These are phyloP conservation scores for Corythornis vintsioides DNA, from an alignment of 2,113 vertebrate genomes.

Conservation along the genomic window DNA sequence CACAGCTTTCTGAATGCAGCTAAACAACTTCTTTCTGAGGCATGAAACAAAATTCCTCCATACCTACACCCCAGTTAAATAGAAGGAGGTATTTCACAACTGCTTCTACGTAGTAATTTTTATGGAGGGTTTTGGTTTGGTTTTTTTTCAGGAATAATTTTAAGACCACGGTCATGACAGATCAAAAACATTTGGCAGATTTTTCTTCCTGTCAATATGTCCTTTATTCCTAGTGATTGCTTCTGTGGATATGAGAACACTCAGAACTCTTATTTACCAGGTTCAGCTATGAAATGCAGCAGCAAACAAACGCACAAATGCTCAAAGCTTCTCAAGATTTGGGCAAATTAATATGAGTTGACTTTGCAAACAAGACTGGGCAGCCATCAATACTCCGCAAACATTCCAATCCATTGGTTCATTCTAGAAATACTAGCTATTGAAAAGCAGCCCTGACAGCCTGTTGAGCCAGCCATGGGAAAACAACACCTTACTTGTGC, in stretches of 20 bases:
- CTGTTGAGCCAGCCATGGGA: slow-evolving; percentile 14
- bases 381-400: slow-evolving; percentile 8
- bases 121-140: too few relatives aligned
- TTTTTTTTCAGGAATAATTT: not conserved
- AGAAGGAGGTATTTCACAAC: not conserved
- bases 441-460: not conserved
- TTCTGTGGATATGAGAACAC: not conserved
- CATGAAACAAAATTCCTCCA: not conserved
- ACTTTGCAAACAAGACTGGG: slow-evolving; percentile 22
- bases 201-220: not conserved
- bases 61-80: not conserved
- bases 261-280: not conserved
- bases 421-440: not conserved
- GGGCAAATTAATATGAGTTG: not conserved
- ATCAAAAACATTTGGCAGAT: fast-evolving
- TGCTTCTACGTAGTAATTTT: not conserved
- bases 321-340: slow-evolving; percentile 24
- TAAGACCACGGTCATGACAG: not conserved
- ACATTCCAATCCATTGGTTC: slow-evolving; percentile 22
- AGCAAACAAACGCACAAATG: not conserved
- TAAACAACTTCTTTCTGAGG: not conserved
- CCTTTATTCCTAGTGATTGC: not conserved
- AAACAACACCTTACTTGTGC: not conserved
- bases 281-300: not conserved
- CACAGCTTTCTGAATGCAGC: not conserved